Base-by-base conservation (phyloP, 1,140 invertebrate species). In the Drosophila quadrilineata region DNA sequence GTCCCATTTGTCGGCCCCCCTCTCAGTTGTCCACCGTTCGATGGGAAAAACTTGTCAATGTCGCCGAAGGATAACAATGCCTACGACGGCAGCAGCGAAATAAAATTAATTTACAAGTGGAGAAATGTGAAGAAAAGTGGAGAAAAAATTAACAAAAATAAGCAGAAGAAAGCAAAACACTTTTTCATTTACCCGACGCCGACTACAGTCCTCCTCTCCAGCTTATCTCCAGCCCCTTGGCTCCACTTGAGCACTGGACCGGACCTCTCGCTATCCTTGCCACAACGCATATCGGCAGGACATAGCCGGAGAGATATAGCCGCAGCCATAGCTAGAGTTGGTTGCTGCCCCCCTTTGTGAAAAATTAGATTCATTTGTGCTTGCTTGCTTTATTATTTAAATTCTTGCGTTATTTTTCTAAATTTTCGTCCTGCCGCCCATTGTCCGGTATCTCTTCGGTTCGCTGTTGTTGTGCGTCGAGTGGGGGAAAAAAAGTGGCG, bases 321-420 rank as follows among this genome's bases (percentile, higher is more conserved):
- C n/a, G 31, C 31, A 63, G 65, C 54, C 53, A n/a, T n/a, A n/a
- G n/a, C n/a, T n/a, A n/a, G n/a, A n/a, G n/a, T n/a, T 36, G 62
- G 40, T 48, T 33, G 56, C 63, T 70, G 65, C 56, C 60, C 56
- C n/a, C 67, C 66, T 87, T 88, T 80, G 63, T 87, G 79, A 87
- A 87, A 87, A 88, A 87, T 87, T 87, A 85, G 85, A 87, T 84
- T 88, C 84, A 87, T 87, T 87, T 87, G 65, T 84, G 80, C 62
- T 70, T 71, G 75, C 77, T 85, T 80, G 71, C 80, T 86, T 75
- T 86, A 87, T 86, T 86, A 80, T 86, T 86, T 86, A 85, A 85
- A 85, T 85, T 85, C 75, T 71, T 60, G 58, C 68, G 71, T 86
- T 86, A 73, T 87, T 86, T 82, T 82, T 86, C 80, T 86, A 86